These are phyloP conservation scores for Saccopteryx leptura DNA, from an alignment of 2,113 vertebrate genomes.

Conservation along the genomic window DNA sequence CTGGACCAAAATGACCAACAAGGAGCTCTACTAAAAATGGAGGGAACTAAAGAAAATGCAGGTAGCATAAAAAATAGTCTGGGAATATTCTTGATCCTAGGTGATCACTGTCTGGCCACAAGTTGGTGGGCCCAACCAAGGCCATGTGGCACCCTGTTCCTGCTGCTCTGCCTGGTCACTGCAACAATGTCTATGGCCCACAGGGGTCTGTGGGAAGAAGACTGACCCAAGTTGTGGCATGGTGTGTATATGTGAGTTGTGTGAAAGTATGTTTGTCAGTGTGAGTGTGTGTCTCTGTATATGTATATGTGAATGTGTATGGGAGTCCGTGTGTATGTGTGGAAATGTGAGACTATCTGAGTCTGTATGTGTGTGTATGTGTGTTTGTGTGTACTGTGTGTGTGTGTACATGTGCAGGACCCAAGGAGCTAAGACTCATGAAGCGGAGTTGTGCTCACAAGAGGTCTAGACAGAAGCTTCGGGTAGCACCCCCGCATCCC, in stretches of 20 bases:
- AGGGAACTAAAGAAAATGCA: not conserved
- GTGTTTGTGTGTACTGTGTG: not conserved
- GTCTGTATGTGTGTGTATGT: too few species aligned
- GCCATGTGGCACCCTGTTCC: not conserved
- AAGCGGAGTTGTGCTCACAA: not conserved
- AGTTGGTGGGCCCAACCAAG: rapidly evolving
- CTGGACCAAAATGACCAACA: not conserved
- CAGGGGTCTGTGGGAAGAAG: not conserved
- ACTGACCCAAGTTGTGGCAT: not conserved
- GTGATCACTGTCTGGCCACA: not conserved
- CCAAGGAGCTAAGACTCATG: not conserved
- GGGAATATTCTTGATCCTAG: not conserved
- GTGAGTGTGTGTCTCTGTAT: too few species aligned
- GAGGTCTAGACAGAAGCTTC: not conserved
- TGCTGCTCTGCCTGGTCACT: not conserved
- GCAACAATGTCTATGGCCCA: rapidly evolving
- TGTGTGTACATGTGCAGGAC: not conserved
- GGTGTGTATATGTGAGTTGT: not conserved
- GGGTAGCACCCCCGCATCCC: too few species aligned
- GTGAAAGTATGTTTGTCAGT: too few species aligned
- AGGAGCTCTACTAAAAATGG: not conserved
- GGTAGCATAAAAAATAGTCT: not conserved
- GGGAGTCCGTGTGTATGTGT: too few species aligned
- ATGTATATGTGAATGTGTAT: too few species aligned
- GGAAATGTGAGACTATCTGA: too few species aligned